Conservation (phyloP, 2,888 invertebrate genomes). For the Melolontha melolontha region DNA sequence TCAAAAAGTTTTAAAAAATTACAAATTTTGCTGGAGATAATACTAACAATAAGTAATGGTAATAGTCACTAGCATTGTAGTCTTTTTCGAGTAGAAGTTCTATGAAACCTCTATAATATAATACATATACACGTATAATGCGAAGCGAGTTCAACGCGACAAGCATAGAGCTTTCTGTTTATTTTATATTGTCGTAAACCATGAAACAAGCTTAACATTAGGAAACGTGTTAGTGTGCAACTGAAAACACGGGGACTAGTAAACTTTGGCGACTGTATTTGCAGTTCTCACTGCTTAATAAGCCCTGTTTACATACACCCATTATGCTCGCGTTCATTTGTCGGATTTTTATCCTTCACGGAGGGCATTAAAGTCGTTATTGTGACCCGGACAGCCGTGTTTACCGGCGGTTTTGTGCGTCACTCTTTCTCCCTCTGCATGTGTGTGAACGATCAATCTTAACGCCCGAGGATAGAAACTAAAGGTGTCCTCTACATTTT, state of each 20-base stretch:
- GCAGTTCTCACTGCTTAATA: conserved; percentile 55
- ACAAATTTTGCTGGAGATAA: too few relatives aligned
- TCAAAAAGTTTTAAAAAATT: too few relatives aligned
- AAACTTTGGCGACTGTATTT: conserved; percentile 46
- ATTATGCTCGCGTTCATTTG: conserved; percentile 50
- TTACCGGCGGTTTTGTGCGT: conserved; percentile 21
- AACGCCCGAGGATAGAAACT: conserved; percentile 8
- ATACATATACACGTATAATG: too few relatives aligned
- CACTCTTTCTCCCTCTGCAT: conserved; percentile 4
- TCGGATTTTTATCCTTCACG: conserved; percentile 36
- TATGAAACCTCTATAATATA: too few relatives aligned
- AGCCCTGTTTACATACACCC: conserved; percentile 53
- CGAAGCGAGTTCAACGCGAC: too few relatives aligned
- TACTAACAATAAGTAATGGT: too few relatives aligned
- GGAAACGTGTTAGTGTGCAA: conserved; percentile 38
- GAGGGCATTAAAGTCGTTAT: conserved; percentile 25
- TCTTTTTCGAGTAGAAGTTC: too few relatives aligned
- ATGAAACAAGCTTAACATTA: conserved; percentile 45
- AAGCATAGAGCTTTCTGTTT: conserved; percentile 1
- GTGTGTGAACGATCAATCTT: conserved; percentile 35
- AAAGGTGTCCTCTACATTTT: conserved; percentile 22
- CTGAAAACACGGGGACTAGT: conserved; percentile 37
- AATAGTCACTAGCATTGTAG: too few relatives aligned
- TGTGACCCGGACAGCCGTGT: conserved; percentile 22
- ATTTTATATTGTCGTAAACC: conserved; percentile 35